phyloP scores from a whole-genome alignment of 2,113 vertebrate genomes.

The Aramus guarauna region DNA sequence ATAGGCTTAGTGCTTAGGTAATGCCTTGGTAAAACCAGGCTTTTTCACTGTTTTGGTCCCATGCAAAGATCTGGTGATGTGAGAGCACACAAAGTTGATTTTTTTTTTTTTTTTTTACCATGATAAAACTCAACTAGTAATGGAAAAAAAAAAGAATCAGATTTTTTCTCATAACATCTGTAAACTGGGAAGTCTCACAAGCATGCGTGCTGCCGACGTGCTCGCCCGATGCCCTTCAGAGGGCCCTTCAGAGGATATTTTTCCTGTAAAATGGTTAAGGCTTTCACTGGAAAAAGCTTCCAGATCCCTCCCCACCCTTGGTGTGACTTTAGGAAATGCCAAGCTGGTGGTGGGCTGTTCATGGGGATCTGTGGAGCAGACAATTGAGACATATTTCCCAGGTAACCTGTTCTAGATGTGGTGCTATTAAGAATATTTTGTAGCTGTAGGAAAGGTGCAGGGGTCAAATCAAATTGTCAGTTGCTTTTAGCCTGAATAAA shows the following conservation, averaged over 20 bases:
- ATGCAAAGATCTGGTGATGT: neutral
- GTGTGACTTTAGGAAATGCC: neutral
- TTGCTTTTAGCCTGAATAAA: neutral
- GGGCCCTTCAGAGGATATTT: neutral
- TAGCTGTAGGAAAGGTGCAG: neutral
- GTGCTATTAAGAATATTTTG: neutral
- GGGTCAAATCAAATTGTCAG: neutral
- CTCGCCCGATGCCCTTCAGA: fast-evolving
- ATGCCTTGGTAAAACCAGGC: neutral
- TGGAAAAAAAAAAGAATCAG: neutral
- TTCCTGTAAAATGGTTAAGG: neutral
- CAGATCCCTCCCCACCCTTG: neutral
- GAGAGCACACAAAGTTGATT: neutral
- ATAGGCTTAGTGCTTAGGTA: neutral
- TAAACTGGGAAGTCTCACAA: neutral
- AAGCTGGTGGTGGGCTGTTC: neutral
- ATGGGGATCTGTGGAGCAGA: neutral
- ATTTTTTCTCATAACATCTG: neutral
- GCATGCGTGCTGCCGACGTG: fast-evolving
- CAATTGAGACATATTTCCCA: neutral
- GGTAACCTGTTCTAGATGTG: neutral
- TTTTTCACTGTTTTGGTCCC: neutral
- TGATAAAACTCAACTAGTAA: neutral
- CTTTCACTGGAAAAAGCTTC: neutral
- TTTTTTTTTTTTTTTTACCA: neutral